phyloP scores from a whole-genome alignment of 2,113 vertebrate genomes.

The Murina feae region DNA sequence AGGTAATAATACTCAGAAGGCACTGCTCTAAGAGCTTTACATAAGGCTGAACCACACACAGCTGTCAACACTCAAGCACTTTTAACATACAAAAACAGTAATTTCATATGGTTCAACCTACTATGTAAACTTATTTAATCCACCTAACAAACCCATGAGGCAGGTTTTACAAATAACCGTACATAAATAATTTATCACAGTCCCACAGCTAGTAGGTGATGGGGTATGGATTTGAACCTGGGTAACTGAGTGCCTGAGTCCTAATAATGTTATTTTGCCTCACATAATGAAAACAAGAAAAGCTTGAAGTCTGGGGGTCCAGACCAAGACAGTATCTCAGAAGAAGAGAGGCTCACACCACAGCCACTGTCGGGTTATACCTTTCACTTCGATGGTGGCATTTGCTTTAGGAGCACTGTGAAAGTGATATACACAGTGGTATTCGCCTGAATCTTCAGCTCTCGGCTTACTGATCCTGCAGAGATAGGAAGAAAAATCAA shows the following conservation, averaged over 20 bases:
- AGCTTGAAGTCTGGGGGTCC: neutral
- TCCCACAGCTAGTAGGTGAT: neutral
- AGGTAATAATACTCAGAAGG: neutral
- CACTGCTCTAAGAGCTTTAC: neutral
- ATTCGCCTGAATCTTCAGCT: slow-evolving; percentile 95
- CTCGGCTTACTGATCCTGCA: slow-evolving; percentile 91
- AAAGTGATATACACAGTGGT: slow-evolving; percentile 96
- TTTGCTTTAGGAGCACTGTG: slow-evolving; percentile 90
- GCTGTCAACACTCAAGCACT: slow-evolving; percentile 11
- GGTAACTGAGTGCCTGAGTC: neutral
- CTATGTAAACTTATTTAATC: neutral
- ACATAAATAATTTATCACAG: neutral
- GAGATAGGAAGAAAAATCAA: slow-evolving; percentile 69
- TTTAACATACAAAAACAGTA: neutral
- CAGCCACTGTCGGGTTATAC: slow-evolving; percentile 80
- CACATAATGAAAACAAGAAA: neutral
- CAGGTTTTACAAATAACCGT: neutral
- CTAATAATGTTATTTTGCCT: neutral
- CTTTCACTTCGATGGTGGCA: slow-evolving; percentile 97
- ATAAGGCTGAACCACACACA: neutral
- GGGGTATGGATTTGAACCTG: neutral
- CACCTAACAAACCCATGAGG: neutral
- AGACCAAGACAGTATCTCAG: neutral
- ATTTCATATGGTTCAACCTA: neutral
- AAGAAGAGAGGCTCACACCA: neutral